Conservation (phyloP, 2,113 vertebrate species). For the Oreochromis tanganicae region DNA sequence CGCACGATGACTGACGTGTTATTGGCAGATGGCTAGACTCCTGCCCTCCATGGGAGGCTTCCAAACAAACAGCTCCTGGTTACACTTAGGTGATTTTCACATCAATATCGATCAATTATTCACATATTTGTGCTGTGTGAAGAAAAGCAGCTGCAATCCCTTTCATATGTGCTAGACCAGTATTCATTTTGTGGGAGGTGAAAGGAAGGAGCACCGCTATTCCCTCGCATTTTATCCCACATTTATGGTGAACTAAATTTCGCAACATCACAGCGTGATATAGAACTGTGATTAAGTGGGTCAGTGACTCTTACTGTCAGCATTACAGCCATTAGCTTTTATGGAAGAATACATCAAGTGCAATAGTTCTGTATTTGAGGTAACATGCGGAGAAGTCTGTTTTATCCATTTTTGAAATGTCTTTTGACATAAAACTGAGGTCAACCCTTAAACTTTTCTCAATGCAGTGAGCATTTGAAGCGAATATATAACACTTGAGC, state of each 20-base stretch:
- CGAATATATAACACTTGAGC: not conserved
- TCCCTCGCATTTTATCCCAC: conserved; percentile 18
- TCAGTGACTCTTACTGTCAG: conserved; percentile 48
- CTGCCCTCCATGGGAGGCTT: conserved; percentile 14
- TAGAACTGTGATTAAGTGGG: conserved; percentile 36
- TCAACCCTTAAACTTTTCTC: conserved; percentile 29
- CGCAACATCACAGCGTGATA: conserved; percentile 8
- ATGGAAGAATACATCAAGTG: conserved; percentile 25
- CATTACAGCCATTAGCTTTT: conserved; percentile 40
- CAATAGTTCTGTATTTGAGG: conserved; percentile 5
- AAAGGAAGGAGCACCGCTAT: not conserved
- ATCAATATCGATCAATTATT: conserved; percentile 61
- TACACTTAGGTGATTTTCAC: conserved; percentile 37
- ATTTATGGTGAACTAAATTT: conserved; percentile 18
- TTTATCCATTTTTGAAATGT: conserved; percentile 36
- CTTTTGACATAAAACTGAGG: conserved; percentile 15
- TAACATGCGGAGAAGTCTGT: not conserved
- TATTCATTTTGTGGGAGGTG: conserved; percentile 53
- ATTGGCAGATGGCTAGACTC: conserved; percentile 45
- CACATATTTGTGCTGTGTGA: conserved; percentile 39
- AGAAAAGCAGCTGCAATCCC: conserved; percentile 28
- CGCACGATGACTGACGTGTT: conserved; percentile 10
- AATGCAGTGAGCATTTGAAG: conserved; percentile 24
- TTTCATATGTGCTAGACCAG: conserved; percentile 50
- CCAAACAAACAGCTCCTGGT: conserved; percentile 48